These are phyloP conservation scores for Bicyclus anynana DNA, from an alignment of 1,140 invertebrate species.

Conservation along the genomic window DNA sequence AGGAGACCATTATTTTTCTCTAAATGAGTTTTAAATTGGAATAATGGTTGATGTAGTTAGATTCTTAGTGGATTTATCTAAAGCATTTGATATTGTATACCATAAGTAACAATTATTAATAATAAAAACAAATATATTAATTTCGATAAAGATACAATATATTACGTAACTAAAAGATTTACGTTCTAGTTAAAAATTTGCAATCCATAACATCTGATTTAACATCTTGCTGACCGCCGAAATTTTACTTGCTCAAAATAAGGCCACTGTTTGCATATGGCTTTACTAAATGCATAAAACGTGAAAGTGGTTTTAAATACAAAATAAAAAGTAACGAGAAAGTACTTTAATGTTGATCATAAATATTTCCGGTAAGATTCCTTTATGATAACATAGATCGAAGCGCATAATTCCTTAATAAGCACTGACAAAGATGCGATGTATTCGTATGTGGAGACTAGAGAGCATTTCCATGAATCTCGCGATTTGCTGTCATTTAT, in stretches of 20 bases:
- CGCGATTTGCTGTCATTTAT: conserved; percentile 33
- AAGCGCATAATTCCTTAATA: conserved; percentile 6
- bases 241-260: neutral
- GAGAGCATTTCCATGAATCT: conserved; percentile 36
- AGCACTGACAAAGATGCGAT: conserved; percentile 20
- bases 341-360: conserved; percentile 11
- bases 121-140: no score
- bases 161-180: no score
- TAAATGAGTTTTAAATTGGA: no score
- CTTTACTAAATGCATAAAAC: neutral
- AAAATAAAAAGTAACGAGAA: conserved; percentile 11
- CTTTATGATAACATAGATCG: conserved; percentile 12
- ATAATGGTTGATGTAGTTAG: no score
- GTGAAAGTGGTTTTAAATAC: conserved; percentile 5
- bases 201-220: no score
- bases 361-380: conserved; percentile 14
- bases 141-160: no score
- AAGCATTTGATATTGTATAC: no score
- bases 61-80: no score
- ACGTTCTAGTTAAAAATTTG: neutral
- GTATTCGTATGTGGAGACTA: neutral
- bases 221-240: neutral
- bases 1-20: no score
- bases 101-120: no score
- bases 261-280: neutral